A percentile compares a stretch with the other conserved stretches of the same genome.
Evolutionary conservation across 2,888 invertebrate species (phyloP).

Genomic region (Mimumesa dahlbomi): DNA sequence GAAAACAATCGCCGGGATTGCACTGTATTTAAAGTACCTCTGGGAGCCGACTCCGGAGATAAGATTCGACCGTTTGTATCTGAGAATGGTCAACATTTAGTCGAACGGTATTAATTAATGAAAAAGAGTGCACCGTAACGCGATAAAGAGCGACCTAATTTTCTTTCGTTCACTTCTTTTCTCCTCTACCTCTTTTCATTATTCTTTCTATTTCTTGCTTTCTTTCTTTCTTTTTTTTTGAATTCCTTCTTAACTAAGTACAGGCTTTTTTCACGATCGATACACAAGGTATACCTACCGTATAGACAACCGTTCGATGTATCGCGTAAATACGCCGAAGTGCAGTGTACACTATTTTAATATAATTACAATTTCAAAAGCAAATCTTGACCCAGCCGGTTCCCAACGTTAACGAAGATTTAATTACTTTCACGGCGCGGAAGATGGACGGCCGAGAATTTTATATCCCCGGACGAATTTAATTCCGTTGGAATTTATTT

Average conservation of each 20-base stretch:
- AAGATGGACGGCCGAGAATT: constrained; percentile 16
- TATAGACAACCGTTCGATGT: neutral
- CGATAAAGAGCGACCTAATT: neutral
- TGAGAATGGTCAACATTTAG: constrained; percentile 8
- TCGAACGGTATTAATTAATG: neutral
- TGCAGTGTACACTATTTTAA: neutral
- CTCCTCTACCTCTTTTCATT: too few relatives aligned
- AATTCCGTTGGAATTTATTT: constrained; percentile 51
- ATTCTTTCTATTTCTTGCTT: too few relatives aligned
- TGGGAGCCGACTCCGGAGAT: neutral
- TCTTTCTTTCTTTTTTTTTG: too few relatives aligned
- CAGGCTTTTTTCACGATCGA: too few relatives aligned
- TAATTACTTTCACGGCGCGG: constrained; percentile 29
- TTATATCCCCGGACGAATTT: constrained; percentile 32
- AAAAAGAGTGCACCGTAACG: neutral
- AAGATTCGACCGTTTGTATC: constrained; percentile 2
- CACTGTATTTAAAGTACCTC: neutral
- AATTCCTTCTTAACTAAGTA: too few relatives aligned
- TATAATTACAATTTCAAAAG: constrained; percentile 21
- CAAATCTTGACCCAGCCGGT: constrained; percentile 17
- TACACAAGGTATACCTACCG: too few relatives aligned
- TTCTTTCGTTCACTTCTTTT: too few relatives aligned
- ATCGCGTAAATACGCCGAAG: neutral
- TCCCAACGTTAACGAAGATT: constrained; percentile 37
- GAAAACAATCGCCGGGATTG: constrained; percentile 7